Evolutionary conservation across 2,113 vertebrate species (phyloP).

Genomic region (Redunca redunca): DNA sequence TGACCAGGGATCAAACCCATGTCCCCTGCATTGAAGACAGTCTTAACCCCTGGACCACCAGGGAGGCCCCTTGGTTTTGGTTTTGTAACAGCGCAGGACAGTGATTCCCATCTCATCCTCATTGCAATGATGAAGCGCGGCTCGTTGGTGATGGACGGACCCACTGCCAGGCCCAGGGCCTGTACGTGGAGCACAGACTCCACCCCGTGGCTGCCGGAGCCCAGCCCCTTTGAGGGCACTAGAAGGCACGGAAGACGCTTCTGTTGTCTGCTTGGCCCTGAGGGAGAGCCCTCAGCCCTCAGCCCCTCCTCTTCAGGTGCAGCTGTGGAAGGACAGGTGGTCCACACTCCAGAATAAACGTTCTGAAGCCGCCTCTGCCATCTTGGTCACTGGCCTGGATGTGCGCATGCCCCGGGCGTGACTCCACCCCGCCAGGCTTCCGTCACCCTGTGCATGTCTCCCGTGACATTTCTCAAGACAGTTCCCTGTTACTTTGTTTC

Average conservation of each 20-base stretch:
- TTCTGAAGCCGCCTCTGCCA: background rate
- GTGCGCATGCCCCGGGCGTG: rapidly evolving
- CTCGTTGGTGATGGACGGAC: rapidly evolving
- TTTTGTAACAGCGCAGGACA: background rate
- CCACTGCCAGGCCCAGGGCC: background rate
- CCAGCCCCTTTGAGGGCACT: background rate
- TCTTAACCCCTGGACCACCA: background rate
- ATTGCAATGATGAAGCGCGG: rapidly evolving
- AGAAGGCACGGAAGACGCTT: rapidly evolving
- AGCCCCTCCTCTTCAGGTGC: background rate
- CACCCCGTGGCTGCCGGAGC: rapidly evolving
- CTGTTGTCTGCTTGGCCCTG: rapidly evolving
- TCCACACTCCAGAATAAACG: background rate
- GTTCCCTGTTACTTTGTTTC: background rate
- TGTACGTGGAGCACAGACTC: rapidly evolving
- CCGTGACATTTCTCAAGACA: background rate
- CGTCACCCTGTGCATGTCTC: rapidly evolving
- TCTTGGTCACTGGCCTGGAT: background rate
- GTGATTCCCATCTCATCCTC: background rate
- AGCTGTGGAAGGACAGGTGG: background rate
- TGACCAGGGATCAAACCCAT: background rate
- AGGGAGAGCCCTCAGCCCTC: background rate
- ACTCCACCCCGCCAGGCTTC: background rate
- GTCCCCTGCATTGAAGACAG: background rate
- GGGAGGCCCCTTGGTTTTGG: background rate